Evolutionary conservation across 1,140 invertebrate species (phyloP).

Genomic region (Schlechtendalia chinensis): DNA sequence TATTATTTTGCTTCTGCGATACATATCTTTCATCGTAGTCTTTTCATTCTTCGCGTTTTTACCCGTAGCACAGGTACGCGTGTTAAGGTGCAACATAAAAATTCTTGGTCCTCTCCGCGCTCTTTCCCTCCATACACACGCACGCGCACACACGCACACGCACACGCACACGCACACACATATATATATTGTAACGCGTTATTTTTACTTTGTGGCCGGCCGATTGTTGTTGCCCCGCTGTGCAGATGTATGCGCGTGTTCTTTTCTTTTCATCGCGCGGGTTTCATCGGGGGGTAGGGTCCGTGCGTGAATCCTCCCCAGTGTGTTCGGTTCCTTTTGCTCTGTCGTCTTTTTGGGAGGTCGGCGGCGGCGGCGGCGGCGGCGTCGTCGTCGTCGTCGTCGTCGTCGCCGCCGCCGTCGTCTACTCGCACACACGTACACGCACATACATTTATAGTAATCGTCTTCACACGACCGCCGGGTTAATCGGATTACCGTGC

Average conservation of each 20-base stretch:
- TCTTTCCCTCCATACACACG: slow-evolving; percentile 5
- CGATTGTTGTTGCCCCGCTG: slow-evolving; percentile 36
- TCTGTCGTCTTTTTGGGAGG: slow-evolving; percentile 40
- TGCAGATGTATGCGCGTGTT: slow-evolving; percentile 32
- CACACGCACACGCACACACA: not conserved
- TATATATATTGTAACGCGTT: slow-evolving; percentile 12
- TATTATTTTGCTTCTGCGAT: not conserved
- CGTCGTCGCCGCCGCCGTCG: not conserved
- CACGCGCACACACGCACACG: not conserved
- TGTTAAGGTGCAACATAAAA: slow-evolving; percentile 1
- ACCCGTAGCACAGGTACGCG: not conserved
- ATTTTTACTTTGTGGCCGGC: slow-evolving; percentile 30
- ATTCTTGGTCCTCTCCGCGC: not conserved
- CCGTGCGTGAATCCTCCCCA: not conserved
- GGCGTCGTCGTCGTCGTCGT: not conserved
- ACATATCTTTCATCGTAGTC: not conserved
- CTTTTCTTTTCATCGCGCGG: slow-evolving; percentile 16
- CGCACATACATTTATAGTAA: too few relatives aligned
- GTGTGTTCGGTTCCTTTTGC: slow-evolving; percentile 5
- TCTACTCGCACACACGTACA: not conserved
- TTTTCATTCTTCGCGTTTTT: slow-evolving; percentile 3
- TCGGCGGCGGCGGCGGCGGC: not conserved
- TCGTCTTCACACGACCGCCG: not conserved
- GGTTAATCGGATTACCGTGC: slow-evolving; percentile 38
- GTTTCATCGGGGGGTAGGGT: slow-evolving; percentile 27